Evolutionary conservation across 2,888 invertebrate species (phyloP).

Genomic region (Lepas anatifera): DNA sequence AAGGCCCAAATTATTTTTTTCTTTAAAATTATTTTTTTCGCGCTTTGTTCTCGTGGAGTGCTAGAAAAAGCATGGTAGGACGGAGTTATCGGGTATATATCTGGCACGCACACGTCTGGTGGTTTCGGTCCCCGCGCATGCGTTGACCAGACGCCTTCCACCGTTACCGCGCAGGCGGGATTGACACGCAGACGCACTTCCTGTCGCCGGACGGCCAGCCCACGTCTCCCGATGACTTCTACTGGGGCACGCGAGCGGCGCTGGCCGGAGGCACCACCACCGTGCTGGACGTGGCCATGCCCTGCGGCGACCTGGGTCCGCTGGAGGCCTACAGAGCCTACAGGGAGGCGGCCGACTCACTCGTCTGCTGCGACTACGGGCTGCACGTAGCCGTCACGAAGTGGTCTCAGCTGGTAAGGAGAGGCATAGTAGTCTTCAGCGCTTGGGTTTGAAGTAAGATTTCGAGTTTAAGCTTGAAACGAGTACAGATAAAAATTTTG

Average conservation of each 20-base stretch:
- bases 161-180: conserved; percentile 74
- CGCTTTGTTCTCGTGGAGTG: too few species aligned
- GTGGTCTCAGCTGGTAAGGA: conserved; percentile 52
- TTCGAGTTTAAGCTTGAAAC: too few species aligned
- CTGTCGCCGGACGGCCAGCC: conserved; percentile 84
- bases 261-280: conserved; percentile 97
- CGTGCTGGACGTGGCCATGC: conserved; percentile 43
- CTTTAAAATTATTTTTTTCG: too few species aligned
- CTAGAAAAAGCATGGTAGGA: too few species aligned
- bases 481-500: too few species aligned
- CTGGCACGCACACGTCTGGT: too few species aligned
- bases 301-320: conserved; percentile 52
- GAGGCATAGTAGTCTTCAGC: background rate
- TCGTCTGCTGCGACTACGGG: conserved; percentile 95
- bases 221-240: conserved; percentile 84
- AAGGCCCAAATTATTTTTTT: too few species aligned
- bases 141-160: conserved; percentile 18
- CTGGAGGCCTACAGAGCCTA: conserved; percentile 83
- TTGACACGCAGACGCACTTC: conserved; percentile 95
- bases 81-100: too few species aligned
- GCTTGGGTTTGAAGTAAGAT: too few species aligned
- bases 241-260: conserved; percentile 91
- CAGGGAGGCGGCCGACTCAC: conserved; percentile 80
- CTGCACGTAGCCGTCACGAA: conserved; percentile 84
- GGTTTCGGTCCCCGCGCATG: too few species aligned